Evolutionary conservation across 2,888 invertebrate genomes (phyloP).

Genomic region (Nephrotoma guestfalica): DNA sequence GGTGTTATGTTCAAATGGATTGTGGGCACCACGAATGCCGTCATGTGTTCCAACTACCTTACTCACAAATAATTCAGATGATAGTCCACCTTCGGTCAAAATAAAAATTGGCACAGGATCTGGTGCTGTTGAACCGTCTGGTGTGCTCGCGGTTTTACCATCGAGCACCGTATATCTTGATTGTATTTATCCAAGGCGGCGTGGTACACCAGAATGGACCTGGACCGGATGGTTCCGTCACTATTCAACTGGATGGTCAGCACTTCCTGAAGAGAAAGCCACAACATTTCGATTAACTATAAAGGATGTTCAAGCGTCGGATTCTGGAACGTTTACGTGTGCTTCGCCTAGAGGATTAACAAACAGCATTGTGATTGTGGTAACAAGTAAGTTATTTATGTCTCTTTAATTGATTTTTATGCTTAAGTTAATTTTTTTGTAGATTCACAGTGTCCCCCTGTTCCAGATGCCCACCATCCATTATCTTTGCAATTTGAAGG

Average conservation of each 20-base stretch:
- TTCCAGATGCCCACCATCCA: conserved; percentile 43
- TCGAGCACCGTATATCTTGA: conserved; percentile 66
- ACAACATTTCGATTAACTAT: conserved; percentile 70
- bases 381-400: conserved; percentile 44
- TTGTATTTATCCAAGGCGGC: conserved; percentile 58
- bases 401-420: background rate
- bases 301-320: conserved; percentile 66
- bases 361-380: conserved; percentile 35
- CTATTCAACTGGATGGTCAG: conserved; percentile 46
- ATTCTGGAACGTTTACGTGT: conserved; percentile 74
- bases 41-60: conserved; percentile 76
- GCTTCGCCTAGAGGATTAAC: conserved; percentile 67
- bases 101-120: conserved; percentile 65
- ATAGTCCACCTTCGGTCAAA: conserved; percentile 67
- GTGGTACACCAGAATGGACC: conserved; percentile 76
- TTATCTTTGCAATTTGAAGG: conserved; percentile 62
- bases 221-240: conserved; percentile 72
- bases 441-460: conserved; percentile 49
- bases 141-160: conserved; percentile 65
- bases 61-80: conserved; percentile 75
- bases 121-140: conserved; percentile 63
- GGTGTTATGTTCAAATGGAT: conserved; percentile 66
- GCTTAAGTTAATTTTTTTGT: conserved; percentile 11
- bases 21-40: conserved; percentile 62
- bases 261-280: conserved; percentile 45